Base-by-base conservation (phyloP, 2,888 invertebrate species). In the Lutraria lutraria region DNA sequence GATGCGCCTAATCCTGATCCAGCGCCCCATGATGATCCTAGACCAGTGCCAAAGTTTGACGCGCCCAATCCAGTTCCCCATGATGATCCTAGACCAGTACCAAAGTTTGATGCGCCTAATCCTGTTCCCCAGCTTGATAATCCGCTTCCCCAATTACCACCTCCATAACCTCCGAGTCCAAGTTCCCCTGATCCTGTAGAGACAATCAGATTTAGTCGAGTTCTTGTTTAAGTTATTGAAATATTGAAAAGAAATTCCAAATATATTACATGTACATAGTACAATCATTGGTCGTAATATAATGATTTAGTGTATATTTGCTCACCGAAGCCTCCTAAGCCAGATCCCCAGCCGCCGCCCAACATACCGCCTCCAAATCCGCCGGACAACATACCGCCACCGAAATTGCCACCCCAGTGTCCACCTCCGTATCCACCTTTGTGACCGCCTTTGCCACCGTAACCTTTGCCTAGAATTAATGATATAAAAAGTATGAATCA, bases 391-490 rank as follows among this genome's bases (percentile, higher is more conserved):
- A 56, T 16, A 56, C 80, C 85, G 13, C 56, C 60, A 0, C 85
- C 85, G 21, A 25, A 81, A 15, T 81, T 81, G 21, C 34, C 54
- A 25, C 31, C 83, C 19, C 76, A 53, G 43, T 82, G 54, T 56
- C 80, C 83, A 3, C 79, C 79, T 31, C 76, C 76, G 21, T 31
- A 76, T 31, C 76, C 63, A 63, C 63, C 21, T n/a, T 63, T 19
- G n/a, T 63, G 21, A 63, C 63, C 63, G 15, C 85, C 76, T 31
- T 83, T 83, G 19, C 82, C 82, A 25, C 83, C 83, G 31, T 83
- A 83, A n/a, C 83, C 83, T 31, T 85, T 76, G 54, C 85, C 85
- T 85, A 56, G 2, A 83, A 68, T 52, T 68, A 68, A 25, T 4
- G 13, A 68, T 13, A 25, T 25, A n/a, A 68, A 63, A 4, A n/a